phyloP scores from a whole-genome alignment of 2,888 invertebrate species.

The Drosophila robusta region DNA sequence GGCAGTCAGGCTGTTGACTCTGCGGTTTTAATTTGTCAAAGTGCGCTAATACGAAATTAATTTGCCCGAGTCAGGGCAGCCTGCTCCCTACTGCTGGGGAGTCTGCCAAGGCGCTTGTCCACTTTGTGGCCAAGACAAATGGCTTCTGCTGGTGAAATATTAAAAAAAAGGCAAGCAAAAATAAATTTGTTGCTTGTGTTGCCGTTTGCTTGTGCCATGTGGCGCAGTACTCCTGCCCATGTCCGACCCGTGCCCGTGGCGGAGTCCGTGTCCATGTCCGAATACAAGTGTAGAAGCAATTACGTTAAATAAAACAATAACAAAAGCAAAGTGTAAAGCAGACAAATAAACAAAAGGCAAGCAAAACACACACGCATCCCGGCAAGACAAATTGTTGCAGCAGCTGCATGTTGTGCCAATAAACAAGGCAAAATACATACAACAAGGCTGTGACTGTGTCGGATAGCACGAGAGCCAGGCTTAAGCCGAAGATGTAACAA shows the following conservation, averaged over 20 bases:
- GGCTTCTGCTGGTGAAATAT: conserved; percentile 79
- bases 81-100: conserved; percentile 9
- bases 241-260: conserved; percentile 11
- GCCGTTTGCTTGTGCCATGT: conserved; percentile 40
- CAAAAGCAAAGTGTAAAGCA: conserved; percentile 54
- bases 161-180: conserved; percentile 50
- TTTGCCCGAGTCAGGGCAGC: conserved; percentile 57
- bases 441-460: conserved; percentile 13
- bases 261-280: conserved; percentile 17
- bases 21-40: conserved; percentile 79
- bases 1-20: conserved; percentile 75
- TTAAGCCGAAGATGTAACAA: conserved; percentile 44
- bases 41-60: conserved; percentile 80
- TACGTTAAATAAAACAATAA: conserved; percentile 79
- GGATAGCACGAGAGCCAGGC: conserved; percentile 3
- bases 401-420: conserved; percentile 77
- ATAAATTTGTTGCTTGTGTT: conserved; percentile 44
- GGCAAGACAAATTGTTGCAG: conserved; percentile 78
- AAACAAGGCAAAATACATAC: conserved; percentile 59
- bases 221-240: conserved; percentile 34
- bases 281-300: conserved; percentile 67
- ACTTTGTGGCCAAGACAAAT: conserved; percentile 75
- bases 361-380: conserved; percentile 51
- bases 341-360: conserved; percentile 65
- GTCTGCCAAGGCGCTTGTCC: conserved; percentile 67